A percentile compares a stretch with the other conserved stretches of the same genome.
Evolutionary conservation across 1,140 invertebrate species (phyloP).

Genomic region (Leguminivora glycinivorella): DNA sequence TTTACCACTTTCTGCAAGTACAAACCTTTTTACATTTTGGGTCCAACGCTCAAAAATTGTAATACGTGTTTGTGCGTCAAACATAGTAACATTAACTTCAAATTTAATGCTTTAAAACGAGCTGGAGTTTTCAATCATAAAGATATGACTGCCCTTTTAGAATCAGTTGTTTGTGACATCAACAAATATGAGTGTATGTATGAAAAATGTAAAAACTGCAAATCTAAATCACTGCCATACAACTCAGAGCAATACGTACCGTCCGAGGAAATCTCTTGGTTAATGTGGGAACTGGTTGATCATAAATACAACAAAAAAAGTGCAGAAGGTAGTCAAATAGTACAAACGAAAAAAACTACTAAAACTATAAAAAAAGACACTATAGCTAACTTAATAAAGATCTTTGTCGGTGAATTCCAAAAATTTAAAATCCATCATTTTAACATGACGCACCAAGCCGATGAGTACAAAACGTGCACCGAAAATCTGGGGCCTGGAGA

Average conservation of each 20-base stretch:
- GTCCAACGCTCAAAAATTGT: conserved; percentile 32
- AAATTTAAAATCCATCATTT: conserved; percentile 30
- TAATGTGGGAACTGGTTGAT: conserved; percentile 26
- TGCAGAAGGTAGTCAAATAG: neutral
- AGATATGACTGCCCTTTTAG: conserved; percentile 25
- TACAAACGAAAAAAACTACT: neutral
- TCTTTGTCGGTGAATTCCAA: conserved; percentile 19
- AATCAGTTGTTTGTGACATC: conserved; percentile 26
- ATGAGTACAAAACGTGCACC: conserved; percentile 9
- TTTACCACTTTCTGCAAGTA: conserved; percentile 35
- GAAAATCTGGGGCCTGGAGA: conserved; percentile 32
- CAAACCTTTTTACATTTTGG: conserved; percentile 37
- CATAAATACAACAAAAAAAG: conserved; percentile 19
- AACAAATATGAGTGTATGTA: conserved; percentile 32
- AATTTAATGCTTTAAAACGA: conserved; percentile 26
- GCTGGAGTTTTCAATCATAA: conserved; percentile 13
- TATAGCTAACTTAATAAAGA: conserved; percentile 21
- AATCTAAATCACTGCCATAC: conserved; percentile 5
- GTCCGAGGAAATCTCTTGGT: conserved; percentile 28
- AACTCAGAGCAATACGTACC: neutral
- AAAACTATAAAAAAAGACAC: conserved; percentile 27
- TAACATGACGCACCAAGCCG: conserved; percentile 30
- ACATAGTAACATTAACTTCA: conserved; percentile 34
- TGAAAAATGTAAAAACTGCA: conserved; percentile 28
- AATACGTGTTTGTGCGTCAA: conserved; percentile 36